Conservation (phyloP, 2,113 vertebrate genomes). For the Balaeniceps rex region DNA sequence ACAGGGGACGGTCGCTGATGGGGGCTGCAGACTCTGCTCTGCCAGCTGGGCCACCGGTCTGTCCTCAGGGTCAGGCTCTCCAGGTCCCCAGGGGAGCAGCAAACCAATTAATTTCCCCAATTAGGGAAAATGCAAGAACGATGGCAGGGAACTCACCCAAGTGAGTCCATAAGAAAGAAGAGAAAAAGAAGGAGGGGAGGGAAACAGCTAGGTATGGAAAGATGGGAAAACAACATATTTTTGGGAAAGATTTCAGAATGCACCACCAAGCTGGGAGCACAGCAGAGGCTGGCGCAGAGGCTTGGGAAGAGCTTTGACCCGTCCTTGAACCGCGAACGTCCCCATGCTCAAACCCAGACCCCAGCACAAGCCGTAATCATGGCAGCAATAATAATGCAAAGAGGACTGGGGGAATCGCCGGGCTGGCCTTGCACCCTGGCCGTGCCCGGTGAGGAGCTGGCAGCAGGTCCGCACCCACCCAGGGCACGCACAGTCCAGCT, state of each 20-base stretch:
- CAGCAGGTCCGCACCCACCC: background rate
- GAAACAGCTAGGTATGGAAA: background rate
- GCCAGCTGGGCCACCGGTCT: rapidly evolving
- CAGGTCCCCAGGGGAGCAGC: background rate
- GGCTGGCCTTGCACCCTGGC: rapidly evolving
- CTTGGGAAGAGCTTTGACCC: background rate
- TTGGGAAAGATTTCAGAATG: background rate
- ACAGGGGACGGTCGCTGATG: background rate
- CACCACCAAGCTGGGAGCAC: rapidly evolving
- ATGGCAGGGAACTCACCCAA: background rate
- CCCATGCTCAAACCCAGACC: rapidly evolving
- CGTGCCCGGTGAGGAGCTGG: background rate
- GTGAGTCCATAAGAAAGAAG: background rate
- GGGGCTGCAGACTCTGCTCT: background rate
- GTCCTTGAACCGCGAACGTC: rapidly evolving
- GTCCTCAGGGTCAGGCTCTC: background rate
- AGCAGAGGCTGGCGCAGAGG: background rate
- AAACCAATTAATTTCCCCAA: background rate
- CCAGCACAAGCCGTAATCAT: background rate
- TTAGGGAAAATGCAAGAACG: background rate
- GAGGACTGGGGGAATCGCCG: rapidly evolving
- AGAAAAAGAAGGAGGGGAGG: background rate
- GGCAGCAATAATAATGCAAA: background rate
- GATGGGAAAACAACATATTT: rapidly evolving
- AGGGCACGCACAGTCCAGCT: rapidly evolving